Percentiles rank a stretch among this genome's conserved stretches.
Conservation (phyloP, 2,888 invertebrate species). For the Sphaerophoria taeniata region DNA sequence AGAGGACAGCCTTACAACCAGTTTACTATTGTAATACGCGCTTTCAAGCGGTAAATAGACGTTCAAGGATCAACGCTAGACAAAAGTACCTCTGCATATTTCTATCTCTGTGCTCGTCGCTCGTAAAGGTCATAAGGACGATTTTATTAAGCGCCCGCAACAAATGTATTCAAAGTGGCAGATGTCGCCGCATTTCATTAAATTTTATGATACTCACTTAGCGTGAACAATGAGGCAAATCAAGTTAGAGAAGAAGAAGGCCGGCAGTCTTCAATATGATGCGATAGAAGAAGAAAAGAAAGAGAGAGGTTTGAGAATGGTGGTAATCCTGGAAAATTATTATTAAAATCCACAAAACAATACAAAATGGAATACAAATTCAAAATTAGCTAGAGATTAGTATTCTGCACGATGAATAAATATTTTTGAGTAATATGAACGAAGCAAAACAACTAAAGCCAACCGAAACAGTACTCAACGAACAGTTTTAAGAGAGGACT, state of each 20-base stretch:
- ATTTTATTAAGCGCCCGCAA: conserved; percentile 73
- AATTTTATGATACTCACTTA: conserved; percentile 72
- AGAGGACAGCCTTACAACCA: conserved; percentile 3
- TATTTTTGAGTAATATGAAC: conserved; percentile 38
- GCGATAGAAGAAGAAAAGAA: not conserved
- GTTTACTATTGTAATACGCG: conserved; percentile 67
- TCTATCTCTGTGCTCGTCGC: not conserved
- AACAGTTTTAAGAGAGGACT: no score
- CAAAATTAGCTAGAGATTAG: conserved; percentile 69
- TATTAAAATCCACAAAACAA: conserved; percentile 74
- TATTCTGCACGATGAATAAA: conserved; percentile 62
- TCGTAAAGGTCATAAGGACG: conserved; percentile 65
- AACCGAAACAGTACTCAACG: not conserved
- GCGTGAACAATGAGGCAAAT: conserved; percentile 45
- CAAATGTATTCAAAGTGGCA: conserved; percentile 72
- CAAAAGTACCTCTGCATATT: conserved; percentile 30
- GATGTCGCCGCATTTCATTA: conserved; percentile 74
- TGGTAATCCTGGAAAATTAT: conserved; percentile 70
- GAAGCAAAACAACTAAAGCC: not conserved
- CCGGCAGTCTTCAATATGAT: not conserved
- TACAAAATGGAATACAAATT: conserved; percentile 71
- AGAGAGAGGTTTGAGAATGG: not conserved
- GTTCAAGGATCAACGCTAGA: conserved; percentile 45
- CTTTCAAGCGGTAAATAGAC: conserved; percentile 66
- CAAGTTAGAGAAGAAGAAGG: not conserved